Evolutionary conservation across 1,140 invertebrate species (phyloP).

Genomic region (Odontomachus brunneus): DNA sequence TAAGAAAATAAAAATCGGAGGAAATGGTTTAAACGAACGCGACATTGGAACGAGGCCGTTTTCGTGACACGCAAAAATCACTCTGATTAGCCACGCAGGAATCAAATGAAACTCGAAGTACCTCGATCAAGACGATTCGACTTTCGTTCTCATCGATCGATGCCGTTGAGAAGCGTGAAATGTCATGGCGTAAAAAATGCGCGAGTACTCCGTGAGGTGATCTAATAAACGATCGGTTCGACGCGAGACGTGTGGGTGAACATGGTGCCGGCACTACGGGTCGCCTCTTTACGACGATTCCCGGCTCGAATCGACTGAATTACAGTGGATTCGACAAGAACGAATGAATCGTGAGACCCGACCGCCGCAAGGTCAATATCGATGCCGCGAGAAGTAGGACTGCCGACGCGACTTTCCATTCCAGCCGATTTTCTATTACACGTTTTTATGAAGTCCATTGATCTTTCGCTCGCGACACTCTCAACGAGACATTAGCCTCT

Average conservation of each 20-base stretch:
- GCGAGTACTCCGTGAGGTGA: not conserved
- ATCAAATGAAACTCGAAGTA: not conserved
- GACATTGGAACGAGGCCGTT: too few species aligned
- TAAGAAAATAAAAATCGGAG: not conserved
- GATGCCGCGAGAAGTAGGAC: constrained; percentile 65
- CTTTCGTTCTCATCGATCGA: constrained; percentile 25
- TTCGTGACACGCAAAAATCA: not conserved
- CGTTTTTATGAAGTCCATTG: constrained; percentile 41
- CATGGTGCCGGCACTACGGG: not conserved
- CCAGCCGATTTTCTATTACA: constrained; percentile 65
- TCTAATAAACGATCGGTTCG: constrained; percentile 13
- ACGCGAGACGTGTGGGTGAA: not conserved
- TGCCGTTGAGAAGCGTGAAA: constrained; percentile 4
- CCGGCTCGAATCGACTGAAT: not conserved
- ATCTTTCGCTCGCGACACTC: constrained; percentile 15
- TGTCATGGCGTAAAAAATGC: constrained; percentile 3
- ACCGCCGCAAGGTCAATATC: constrained; percentile 36
- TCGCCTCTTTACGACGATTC: not conserved
- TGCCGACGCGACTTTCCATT: constrained; percentile 68
- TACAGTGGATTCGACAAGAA: constrained; percentile 14
- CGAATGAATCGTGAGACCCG: constrained; percentile 29
- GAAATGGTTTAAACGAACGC: not conserved
- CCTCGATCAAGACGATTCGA: constrained; percentile 1
- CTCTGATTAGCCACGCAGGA: not conserved
- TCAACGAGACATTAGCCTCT: not conserved